phyloP scores from a whole-genome alignment of 2,113 vertebrate species.

The Dicerorhinus sumatrensis region DNA sequence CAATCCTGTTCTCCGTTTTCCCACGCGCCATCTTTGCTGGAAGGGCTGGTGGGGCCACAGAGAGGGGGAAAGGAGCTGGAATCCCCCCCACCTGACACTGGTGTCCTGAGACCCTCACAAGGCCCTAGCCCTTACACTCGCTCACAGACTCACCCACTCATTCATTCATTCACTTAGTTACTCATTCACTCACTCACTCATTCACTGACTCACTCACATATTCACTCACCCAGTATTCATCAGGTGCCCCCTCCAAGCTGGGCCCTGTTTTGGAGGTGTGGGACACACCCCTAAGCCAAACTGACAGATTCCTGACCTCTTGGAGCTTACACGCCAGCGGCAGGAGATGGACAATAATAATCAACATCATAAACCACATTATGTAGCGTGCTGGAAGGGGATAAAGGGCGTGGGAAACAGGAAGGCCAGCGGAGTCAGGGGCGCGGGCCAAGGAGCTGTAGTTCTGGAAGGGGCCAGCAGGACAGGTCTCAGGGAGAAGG shows the following conservation, averaged over 20 bases:
- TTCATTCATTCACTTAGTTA: too few relatives aligned
- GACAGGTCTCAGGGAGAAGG: not conserved
- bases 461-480: too few relatives aligned
- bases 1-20: rapidly evolving
- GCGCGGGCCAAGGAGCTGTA: rapidly evolving
- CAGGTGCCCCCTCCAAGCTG: not conserved
- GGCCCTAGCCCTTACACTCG: too few relatives aligned
- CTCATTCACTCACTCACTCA: not conserved
- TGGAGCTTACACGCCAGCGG: not conserved
- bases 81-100: too few relatives aligned
- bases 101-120: not conserved
- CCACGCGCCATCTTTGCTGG: not conserved
- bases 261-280: not conserved
- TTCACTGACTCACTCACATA: not conserved
- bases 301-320: not conserved
- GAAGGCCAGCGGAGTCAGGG: not conserved
- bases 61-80: too few relatives aligned
- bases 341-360: not conserved
- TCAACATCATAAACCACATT: rapidly evolving
- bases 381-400: rapidly evolving
- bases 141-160: too few relatives aligned
- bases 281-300: rapidly evolving
- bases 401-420: rapidly evolving
- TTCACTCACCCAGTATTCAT: too few relatives aligned
- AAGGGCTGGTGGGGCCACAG: too few relatives aligned